Evolutionary conservation across 2,888 invertebrate genomes (phyloP).

Genomic region (Rhaphigaster nebulosa): DNA sequence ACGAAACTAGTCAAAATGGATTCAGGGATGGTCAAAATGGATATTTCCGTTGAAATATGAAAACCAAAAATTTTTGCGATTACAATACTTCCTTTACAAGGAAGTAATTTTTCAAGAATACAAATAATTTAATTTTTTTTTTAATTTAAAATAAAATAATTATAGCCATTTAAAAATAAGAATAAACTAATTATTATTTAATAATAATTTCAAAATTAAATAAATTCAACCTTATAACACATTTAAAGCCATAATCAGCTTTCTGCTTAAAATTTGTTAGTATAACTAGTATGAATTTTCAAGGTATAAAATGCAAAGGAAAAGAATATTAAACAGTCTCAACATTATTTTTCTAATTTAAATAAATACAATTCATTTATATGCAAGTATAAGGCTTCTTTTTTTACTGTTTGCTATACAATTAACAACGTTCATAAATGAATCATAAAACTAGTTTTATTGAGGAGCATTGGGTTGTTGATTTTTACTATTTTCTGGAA

Average conservation of each 20-base stretch:
- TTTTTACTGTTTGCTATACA: neutral
- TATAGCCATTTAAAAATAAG: neutral
- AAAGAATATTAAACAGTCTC: neutral
- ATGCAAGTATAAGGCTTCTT: neutral
- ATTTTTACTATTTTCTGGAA: constrained; percentile 8
- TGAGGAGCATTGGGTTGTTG: neutral
- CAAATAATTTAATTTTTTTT: too few species aligned
- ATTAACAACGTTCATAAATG: neutral
- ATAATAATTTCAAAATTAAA: neutral
- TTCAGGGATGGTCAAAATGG: too few species aligned
- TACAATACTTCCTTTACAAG: too few species aligned
- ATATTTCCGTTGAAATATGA: too few species aligned
- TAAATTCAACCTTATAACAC: neutral
- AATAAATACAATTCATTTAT: constrained; percentile 14
- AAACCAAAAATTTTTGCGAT: too few species aligned
- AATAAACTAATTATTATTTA: neutral
- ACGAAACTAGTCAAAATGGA: too few species aligned
- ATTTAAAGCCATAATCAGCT: neutral
- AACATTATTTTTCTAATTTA: neutral
- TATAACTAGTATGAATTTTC: neutral
- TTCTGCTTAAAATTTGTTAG: neutral
- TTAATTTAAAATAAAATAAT: too few species aligned
- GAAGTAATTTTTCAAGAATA: too few species aligned
- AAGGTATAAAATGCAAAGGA: neutral
- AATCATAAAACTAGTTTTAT: neutral